Evolutionary conservation across 2,113 vertebrate species (phyloP).

Genomic region (Eulacestoma nigropectus): DNA sequence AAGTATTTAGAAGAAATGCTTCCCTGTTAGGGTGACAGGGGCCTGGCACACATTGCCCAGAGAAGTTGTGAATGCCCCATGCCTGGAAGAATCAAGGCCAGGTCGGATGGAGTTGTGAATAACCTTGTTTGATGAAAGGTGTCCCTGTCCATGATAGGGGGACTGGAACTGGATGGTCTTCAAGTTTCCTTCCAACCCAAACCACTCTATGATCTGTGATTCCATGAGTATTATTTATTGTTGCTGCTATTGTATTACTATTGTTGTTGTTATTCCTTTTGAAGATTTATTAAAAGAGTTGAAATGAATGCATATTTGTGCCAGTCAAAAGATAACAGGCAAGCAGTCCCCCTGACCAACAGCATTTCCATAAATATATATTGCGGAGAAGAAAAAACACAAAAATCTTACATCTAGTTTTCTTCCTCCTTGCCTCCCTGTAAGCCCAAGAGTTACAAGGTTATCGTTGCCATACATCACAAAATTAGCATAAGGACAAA

Average conservation of each 20-base stretch:
- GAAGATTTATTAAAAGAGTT: background rate
- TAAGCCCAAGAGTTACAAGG: background rate
- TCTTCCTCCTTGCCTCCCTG: background rate
- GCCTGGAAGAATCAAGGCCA: background rate
- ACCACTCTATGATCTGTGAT: background rate
- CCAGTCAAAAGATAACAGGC: background rate
- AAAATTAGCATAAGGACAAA: background rate
- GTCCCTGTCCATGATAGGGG: background rate
- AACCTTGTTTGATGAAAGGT: background rate
- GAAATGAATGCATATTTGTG: rapidly evolving
- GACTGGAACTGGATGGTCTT: background rate
- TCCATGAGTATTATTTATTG: background rate
- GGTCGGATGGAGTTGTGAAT: rapidly evolving
- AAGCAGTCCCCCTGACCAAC: background rate
- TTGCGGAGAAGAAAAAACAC: background rate
- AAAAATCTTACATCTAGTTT: background rate
- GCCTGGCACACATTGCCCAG: background rate
- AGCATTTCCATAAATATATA: background rate
- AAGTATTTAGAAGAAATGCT: background rate
- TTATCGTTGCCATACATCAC: rapidly evolving
- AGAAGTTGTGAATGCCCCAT: background rate
- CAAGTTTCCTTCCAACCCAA: background rate
- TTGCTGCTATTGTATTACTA: background rate
- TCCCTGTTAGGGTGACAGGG: background rate
- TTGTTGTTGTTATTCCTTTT: background rate